Evolutionary conservation across 2,888 invertebrate species (phyloP).

Genomic region (Amblyteles armatorius): DNA sequence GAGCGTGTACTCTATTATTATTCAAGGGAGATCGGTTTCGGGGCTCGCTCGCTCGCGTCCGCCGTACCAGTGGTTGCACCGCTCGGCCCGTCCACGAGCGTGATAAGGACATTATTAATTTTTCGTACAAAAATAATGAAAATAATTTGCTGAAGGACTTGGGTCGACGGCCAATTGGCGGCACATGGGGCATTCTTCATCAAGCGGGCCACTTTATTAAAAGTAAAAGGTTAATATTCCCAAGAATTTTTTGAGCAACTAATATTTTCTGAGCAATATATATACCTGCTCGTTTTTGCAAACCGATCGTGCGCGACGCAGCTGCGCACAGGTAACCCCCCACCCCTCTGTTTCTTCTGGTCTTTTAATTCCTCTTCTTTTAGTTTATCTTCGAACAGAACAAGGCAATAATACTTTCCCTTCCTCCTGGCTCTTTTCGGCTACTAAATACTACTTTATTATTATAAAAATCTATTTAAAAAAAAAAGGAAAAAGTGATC

Average conservation of each 20-base stretch:
- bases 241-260: too few relatives aligned
- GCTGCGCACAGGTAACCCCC: conserved; percentile 42
- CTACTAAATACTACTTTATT: background rate
- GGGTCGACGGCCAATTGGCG: too few relatives aligned
- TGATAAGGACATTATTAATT: background rate
- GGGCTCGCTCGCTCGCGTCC: conserved; percentile 18
- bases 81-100: background rate
- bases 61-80: background rate
- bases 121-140: too few relatives aligned
- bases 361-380: conserved; percentile 42
- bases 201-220: too few relatives aligned
- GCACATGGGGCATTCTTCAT: too few relatives aligned
- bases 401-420: conserved; percentile 21
- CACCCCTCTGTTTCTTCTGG: background rate
- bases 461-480: too few relatives aligned
- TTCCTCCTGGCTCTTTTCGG: conserved; percentile 21
- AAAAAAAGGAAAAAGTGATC: background rate
- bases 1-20: conserved; percentile 70
- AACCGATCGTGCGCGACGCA: conserved; percentile 31
- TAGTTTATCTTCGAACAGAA: conserved; percentile 20
- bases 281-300: conserved; percentile 23
- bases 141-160: too few relatives aligned
- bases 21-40: conserved; percentile 60
- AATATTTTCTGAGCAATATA: background rate
- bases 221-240: too few relatives aligned